Evolutionary conservation across 2,888 invertebrate species (phyloP).

Genomic region (Petrolisthes cinctipes): DNA sequence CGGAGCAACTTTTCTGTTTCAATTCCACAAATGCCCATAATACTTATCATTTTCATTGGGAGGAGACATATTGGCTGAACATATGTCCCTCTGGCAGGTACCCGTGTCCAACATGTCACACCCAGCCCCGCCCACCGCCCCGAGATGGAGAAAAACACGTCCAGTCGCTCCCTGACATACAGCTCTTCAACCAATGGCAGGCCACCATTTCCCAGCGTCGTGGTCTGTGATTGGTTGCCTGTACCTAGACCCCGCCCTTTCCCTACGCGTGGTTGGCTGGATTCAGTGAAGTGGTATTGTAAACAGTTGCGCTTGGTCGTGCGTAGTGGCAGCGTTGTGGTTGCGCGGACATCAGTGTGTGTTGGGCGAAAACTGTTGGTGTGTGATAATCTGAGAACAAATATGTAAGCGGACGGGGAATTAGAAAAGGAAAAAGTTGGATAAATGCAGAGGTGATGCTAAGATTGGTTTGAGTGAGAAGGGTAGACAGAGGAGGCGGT

Average conservation of each 20-base stretch:
- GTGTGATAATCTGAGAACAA: conserved; percentile 60
- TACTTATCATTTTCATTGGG: conserved; percentile 52
- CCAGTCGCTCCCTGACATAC: conserved; percentile 13
- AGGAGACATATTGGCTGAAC: conserved; percentile 45
- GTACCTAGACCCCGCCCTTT: conserved; percentile 26
- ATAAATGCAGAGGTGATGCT: conserved; percentile 59
- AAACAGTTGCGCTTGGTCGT: conserved; percentile 62
- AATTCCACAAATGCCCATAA: conserved; percentile 57
- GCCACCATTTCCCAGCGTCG: conserved; percentile 1
- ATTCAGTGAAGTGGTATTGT: conserved; percentile 53
- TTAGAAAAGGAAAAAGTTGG: conserved; percentile 57
- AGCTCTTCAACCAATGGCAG: conserved; percentile 23
- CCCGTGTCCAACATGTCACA: conserved; percentile 12
- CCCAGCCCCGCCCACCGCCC: conserved; percentile 32
- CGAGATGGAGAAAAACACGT: conserved; percentile 39
- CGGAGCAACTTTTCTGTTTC: conserved; percentile 55
- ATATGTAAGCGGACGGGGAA: conserved; percentile 58
- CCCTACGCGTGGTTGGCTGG: conserved; percentile 52
- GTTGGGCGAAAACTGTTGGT: conserved; percentile 57
- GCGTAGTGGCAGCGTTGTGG: conserved; percentile 55
- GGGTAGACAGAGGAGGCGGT: conserved; percentile 43
- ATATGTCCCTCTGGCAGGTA: conserved; percentile 49
- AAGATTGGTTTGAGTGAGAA: conserved; percentile 56
- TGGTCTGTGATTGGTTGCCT: conserved; percentile 17
- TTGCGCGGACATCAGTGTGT: conserved; percentile 55